Conservation (phyloP, 2,888 invertebrate species). For the Drosophila phalerata region DNA sequence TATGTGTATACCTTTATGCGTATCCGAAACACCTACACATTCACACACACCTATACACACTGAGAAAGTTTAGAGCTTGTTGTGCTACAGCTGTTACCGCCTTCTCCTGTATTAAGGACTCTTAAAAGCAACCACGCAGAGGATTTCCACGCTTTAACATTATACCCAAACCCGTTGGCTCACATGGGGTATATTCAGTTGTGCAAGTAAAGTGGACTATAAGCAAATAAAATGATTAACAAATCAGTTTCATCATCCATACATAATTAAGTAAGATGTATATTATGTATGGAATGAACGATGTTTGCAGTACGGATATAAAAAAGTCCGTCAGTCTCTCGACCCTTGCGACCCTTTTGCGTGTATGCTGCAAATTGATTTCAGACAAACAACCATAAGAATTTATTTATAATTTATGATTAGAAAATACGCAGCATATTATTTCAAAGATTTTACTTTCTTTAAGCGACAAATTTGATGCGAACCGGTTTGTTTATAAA, state of each 20-base stretch:
- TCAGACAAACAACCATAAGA: background rate
- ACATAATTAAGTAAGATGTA: background rate
- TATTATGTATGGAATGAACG: background rate
- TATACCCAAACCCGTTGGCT: background rate
- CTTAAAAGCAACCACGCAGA: constrained; percentile 1
- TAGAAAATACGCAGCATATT: constrained; percentile 23
- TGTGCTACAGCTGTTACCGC: constrained; percentile 42
- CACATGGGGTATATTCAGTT: background rate
- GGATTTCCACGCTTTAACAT: constrained; percentile 12
- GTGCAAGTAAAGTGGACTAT: background rate
- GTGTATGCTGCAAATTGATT: background rate
- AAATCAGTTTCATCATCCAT: background rate
- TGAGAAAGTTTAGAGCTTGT: constrained; percentile 9
- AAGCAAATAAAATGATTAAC: background rate
- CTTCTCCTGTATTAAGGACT: constrained; percentile 1
- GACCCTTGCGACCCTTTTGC: background rate
- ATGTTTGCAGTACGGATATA: background rate
- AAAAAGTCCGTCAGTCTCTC: background rate
- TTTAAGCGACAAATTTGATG: constrained; percentile 46
- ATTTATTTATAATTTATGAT: constrained; percentile 43
- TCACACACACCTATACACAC: background rate
- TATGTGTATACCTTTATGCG: constrained; percentile 24
- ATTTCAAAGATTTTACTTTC: constrained; percentile 65
- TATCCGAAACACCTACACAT: constrained; percentile 7
- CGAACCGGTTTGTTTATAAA: constrained; percentile 67